These are phyloP conservation scores for Zaprionus bogoriensis DNA, from an alignment of 2,888 invertebrate genomes.

Conservation along the genomic window DNA sequence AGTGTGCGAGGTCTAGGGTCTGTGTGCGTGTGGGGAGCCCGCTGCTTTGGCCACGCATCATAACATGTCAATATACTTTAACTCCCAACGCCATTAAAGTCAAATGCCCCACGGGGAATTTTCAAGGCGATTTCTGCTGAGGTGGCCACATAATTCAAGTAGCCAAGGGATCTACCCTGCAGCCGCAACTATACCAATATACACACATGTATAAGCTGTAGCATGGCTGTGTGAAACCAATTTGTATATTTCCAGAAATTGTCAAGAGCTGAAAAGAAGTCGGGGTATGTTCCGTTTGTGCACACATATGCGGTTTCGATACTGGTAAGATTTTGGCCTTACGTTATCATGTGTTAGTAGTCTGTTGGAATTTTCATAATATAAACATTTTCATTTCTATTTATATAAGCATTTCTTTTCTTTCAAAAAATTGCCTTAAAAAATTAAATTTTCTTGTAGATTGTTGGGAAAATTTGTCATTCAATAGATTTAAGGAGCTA, in stretches of 20 bases:
- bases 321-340: too few species aligned
- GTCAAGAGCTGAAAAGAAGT: neutral
- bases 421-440: too few species aligned
- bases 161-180: neutral
- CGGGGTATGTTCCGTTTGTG: too few species aligned
- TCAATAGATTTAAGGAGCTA: too few species aligned
- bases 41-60: conserved; percentile 71
- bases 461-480: too few species aligned
- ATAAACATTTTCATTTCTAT: too few species aligned
- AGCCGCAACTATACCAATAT: neutral
- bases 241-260: neutral
- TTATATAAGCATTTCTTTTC: too few species aligned
- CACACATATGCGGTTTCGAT: too few species aligned
- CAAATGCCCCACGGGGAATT: conserved; percentile 74
- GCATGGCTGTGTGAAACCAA: neutral
- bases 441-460: too few species aligned
- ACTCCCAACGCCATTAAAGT: conserved; percentile 72
- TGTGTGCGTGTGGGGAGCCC: conserved; percentile 23
- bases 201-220: neutral
- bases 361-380: too few species aligned
- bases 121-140: conserved; percentile 37
- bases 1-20: conserved; percentile 18
- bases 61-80: conserved; percentile 77
- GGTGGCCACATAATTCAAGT: conserved; percentile 25
- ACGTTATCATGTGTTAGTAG: too few species aligned